A percentile compares a stretch with the other conserved stretches of the same genome.
Conservation (phyloP, 2,113 vertebrate species). For the Centropus bengalensis region DNA sequence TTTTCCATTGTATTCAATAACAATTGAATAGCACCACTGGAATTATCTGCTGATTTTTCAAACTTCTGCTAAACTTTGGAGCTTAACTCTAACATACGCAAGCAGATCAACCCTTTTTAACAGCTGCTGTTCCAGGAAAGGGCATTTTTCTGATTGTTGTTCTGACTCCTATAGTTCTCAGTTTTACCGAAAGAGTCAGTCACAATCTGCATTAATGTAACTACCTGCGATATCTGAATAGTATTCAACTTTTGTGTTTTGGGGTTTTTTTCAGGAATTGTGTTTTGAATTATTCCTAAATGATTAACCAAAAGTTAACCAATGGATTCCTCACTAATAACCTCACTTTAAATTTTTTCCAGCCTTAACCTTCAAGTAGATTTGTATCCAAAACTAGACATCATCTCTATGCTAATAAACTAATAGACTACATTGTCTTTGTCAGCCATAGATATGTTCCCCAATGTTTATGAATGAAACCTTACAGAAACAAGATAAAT, state of each 20-base stretch:
- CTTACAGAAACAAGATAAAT: neutral
- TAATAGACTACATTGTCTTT: neutral
- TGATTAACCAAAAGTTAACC: neutral
- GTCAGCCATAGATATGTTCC: neutral
- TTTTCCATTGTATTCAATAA: neutral
- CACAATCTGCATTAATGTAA: neutral
- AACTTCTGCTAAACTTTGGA: neutral
- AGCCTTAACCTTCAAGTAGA: neutral
- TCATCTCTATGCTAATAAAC: neutral
- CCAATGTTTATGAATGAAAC: neutral
- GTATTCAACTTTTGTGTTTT: neutral
- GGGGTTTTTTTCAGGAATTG: neutral
- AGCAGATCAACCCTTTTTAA: neutral
- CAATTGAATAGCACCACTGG: neutral
- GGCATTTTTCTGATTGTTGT: neutral
- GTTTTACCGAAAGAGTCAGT: neutral
- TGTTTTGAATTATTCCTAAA: neutral
- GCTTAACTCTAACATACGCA: neutral
- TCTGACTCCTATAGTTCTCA: neutral
- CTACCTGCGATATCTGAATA: neutral
- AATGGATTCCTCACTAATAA: neutral
- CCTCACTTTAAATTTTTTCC: neutral
- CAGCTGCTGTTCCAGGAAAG: neutral
- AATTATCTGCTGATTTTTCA: slow-evolving; percentile 13
- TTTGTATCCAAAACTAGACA: neutral